A percentile compares a stretch with the other conserved stretches of the same genome.
Conservation (phyloP, 1,140 invertebrate genomes). For the Zaprionus camerounensis region DNA sequence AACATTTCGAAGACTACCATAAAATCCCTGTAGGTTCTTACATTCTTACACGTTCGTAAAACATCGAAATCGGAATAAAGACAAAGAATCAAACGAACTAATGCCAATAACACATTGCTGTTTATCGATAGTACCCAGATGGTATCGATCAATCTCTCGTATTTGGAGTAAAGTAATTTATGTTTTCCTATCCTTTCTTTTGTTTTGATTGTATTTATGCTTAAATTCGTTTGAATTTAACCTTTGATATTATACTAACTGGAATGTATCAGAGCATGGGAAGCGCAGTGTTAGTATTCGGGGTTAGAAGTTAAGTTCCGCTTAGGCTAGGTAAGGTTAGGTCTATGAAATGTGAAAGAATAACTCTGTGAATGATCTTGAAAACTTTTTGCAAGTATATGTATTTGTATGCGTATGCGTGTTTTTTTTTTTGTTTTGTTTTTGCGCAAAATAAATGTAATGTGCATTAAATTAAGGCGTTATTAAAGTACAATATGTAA, state of each 20-base stretch:
- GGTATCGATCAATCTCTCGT: conserved; percentile 8
- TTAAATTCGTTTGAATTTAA: conserved; percentile 82
- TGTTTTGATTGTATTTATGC: conserved; percentile 77
- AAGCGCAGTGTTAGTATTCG: conserved; percentile 50
- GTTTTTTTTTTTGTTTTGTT: conserved; percentile 10
- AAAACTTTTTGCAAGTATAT: conserved; percentile 49
- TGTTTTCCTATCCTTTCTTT: conserved; percentile 10
- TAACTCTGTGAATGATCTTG: conserved; percentile 5
- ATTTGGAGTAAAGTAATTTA: conserved; percentile 74
- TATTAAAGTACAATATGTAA: conserved; percentile 66
- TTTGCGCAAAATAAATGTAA: conserved; percentile 51
- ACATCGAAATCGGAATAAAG: conserved; percentile 5
- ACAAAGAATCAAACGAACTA: conserved; percentile 1
- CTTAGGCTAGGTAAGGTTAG: conserved; percentile 36
- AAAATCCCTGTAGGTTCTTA: conserved; percentile 84
- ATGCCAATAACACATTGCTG: conserved; percentile 33
- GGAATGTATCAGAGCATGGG: conserved; percentile 61
- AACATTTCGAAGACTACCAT: conserved; percentile 74
- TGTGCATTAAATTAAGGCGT: conserved; percentile 60
- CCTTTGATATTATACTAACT: conserved; percentile 73
- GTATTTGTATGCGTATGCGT: conserved; percentile 52
- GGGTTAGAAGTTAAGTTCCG: conserved; percentile 22
- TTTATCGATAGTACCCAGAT: conserved; percentile 17
- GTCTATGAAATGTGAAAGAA: conserved; percentile 31
- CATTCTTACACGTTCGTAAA: conserved; percentile 22